A percentile compares a stretch with the other conserved stretches of the same genome.
phyloP scores from a whole-genome alignment of 2,113 vertebrate genomes.

The Tricholaema leucomelas region DNA sequence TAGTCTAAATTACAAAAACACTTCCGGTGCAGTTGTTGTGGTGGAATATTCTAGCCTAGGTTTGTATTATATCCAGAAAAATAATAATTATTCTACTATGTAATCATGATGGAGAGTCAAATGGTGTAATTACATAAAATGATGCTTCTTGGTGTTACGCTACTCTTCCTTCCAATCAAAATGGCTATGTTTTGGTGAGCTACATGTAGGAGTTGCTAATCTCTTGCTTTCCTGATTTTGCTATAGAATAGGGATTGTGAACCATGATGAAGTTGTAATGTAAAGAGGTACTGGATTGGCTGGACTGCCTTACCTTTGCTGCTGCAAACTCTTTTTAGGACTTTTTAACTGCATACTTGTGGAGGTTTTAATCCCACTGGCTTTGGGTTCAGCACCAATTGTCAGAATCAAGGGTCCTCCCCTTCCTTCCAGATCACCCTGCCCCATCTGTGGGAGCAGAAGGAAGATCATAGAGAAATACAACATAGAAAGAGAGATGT shows the following conservation, averaged over 20 bases:
- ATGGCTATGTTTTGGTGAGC: background rate
- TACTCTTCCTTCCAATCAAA: background rate
- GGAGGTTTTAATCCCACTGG: background rate
- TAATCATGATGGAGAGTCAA: background rate
- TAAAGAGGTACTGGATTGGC: background rate
- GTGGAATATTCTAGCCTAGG: background rate
- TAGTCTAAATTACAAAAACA: background rate
- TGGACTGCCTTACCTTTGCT: background rate
- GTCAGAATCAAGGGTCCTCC: background rate
- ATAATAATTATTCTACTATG: background rate
- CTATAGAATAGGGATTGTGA: background rate
- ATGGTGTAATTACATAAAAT: background rate
- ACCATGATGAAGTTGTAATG: background rate
- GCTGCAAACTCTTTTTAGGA: background rate
- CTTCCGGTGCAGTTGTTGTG: background rate
- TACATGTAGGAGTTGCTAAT: background rate
- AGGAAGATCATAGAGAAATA: background rate
- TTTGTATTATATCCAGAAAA: background rate
- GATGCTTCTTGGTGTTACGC: background rate
- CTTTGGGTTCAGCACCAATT: background rate
- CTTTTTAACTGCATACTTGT: background rate
- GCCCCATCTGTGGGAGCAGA: background rate
- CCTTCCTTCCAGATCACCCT: background rate
- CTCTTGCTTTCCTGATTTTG: background rate
- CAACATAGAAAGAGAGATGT: background rate